Evolutionary conservation across 2,888 invertebrate species (phyloP), one percentile per base, ranked within the genome.

Genomic region (Dascillus cervinus): DNA sequence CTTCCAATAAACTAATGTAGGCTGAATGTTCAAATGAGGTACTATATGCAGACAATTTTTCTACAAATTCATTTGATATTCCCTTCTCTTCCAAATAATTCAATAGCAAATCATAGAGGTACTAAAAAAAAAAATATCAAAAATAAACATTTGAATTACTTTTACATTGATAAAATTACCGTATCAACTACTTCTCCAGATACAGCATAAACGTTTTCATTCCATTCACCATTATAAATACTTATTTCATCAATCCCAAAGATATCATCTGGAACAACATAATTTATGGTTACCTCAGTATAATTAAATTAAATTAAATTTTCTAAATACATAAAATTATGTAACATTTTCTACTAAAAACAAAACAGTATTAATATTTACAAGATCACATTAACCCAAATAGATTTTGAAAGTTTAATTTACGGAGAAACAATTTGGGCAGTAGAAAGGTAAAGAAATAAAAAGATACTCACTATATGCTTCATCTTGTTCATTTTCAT

Each of bases 1-100:
- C 76, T 62, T 92, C 87, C 29, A 98, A 70, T 14, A 98, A 72
- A 34, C 78, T 78, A 57, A 98, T 85, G 64, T 97, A 98, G 2
- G 86, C 80, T 2, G 80, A 71, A 62, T 97, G 96, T 64, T 98
- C 97, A 58, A 94, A 94, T 1, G 79, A 76, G 2, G 97, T 96
- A 58, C 89, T 87, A 60, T 89, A 80, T 40, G 87, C 82, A 0
- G 88, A 78, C 11, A 98, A 59, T 58, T 92, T 87, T 50, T 88
- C 85, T 1, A 81, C 87, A 65, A 98, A 96, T 42, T 91, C 88
- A 55, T 91, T 91, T 55, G 85, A 83, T 39, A 98, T 71, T 17
- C 97, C 97, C 50, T 97, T 89, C 61, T 97, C 97, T 64, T 96
- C 96, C 34, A 98, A 71, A 47, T 92, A 73, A 58, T 95, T 94